Evolutionary conservation across 2,888 invertebrate species (phyloP).

Genomic region (Lepidochrysops patricia): DNA sequence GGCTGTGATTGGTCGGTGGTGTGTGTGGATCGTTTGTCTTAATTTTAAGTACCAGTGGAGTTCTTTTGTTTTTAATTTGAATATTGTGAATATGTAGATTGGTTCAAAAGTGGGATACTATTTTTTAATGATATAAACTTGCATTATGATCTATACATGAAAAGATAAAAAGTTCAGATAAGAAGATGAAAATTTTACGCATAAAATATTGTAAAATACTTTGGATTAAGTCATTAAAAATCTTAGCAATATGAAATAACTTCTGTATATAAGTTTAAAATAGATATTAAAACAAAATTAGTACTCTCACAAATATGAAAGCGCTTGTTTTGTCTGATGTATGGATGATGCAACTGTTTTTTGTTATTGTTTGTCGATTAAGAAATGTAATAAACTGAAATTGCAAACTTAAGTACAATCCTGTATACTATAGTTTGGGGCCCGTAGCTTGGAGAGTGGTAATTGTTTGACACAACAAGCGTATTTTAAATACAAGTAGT

Average conservation of each 20-base stretch:
- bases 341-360: background rate
- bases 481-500: background rate
- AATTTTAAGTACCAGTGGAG: constrained; percentile 20
- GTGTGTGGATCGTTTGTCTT: constrained; percentile 13
- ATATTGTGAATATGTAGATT: background rate
- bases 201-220: no score
- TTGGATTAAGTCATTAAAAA: background rate
- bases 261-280: background rate
- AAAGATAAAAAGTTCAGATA: background rate
- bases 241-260: background rate
- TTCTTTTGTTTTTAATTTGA: constrained; percentile 11
- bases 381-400: background rate
- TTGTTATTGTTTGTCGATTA: background rate
- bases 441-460: background rate
- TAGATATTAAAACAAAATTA: background rate
- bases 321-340: background rate
- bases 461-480: background rate
- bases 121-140: background rate
- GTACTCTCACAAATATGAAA: background rate
- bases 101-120: background rate
- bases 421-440: background rate
- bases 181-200: no score
- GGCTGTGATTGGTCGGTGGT: constrained; percentile 15
- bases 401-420: background rate
- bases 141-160: background rate